Conservation (phyloP, 2,797 vertebrate genomes). For the Steatocranus sp. region DNA sequence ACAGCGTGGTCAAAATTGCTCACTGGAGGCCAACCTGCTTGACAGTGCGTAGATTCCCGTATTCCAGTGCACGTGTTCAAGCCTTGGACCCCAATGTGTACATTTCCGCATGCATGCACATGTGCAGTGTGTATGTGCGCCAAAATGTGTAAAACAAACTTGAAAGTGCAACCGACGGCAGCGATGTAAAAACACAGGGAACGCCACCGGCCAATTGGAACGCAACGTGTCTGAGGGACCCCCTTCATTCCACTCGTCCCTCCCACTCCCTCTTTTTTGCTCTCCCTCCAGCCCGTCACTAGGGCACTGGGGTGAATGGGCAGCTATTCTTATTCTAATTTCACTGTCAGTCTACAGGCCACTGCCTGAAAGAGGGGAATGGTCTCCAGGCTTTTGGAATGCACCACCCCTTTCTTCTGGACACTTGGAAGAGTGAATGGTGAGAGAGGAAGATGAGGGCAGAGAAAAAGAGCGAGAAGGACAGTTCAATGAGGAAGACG, state of each 20-base stretch:
- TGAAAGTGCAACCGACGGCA: slow-evolving; percentile 61
- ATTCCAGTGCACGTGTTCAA: slow-evolving; percentile 18
- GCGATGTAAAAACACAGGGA: slow-evolving; percentile 73
- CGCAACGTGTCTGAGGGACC: background rate
- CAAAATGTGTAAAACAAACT: slow-evolving; percentile 64
- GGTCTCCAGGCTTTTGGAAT: slow-evolving; percentile 68
- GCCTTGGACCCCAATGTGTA: slow-evolving; percentile 32
- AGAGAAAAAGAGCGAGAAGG: background rate
- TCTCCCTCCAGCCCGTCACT: slow-evolving; percentile 55
- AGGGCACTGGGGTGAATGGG: slow-evolving; percentile 71
- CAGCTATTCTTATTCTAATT: slow-evolving; percentile 92
- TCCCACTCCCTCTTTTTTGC: background rate
- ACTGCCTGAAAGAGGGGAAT: slow-evolving; percentile 80
- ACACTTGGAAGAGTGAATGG: slow-evolving; percentile 31
- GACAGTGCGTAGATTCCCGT: background rate
- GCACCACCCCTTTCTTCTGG: slow-evolving; percentile 62
- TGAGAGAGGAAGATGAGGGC: slow-evolving; percentile 3
- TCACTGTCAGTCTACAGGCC: slow-evolving; percentile 78
- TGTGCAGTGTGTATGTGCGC: slow-evolving; percentile 39
- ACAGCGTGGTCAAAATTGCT: slow-evolving; percentile 21
- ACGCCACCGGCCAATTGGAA: slow-evolving; percentile 64
- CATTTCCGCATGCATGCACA: slow-evolving; percentile 66
- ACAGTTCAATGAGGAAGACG: background rate
- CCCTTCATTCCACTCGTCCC: slow-evolving; percentile 30
- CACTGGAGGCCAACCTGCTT: slow-evolving; percentile 8